A percentile compares a stretch with the other conserved stretches of the same genome.
Conservation (phyloP, 2,888 invertebrate genomes). For the Scrobipalpa atriplicella region DNA sequence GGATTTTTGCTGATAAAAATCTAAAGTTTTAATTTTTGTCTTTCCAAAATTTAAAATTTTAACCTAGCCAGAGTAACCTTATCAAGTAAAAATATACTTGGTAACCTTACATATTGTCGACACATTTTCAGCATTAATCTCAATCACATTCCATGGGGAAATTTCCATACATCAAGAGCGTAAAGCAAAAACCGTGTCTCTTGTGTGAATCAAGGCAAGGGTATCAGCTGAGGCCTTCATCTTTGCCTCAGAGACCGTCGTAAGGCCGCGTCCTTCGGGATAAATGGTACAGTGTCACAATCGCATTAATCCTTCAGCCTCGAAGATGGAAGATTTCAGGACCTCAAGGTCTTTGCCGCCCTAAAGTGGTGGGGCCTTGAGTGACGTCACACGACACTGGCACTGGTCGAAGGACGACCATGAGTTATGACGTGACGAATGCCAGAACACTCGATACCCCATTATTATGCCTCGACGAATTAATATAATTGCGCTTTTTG, state of each 20-base stretch:
- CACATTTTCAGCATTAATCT: background rate
- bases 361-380: slow-evolving; percentile 32
- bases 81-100: too few relatives aligned
- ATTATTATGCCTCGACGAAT: slow-evolving; percentile 7
- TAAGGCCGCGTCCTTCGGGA: slow-evolving; percentile 56
- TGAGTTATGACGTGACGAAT: background rate
- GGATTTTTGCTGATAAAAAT: too few relatives aligned
- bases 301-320: slow-evolving; percentile 45
- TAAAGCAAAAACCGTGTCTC: background rate
- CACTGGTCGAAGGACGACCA: slow-evolving; percentile 43
- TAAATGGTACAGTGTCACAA: slow-evolving; percentile 44
- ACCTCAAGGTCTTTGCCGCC: slow-evolving; percentile 39
- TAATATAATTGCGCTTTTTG: slow-evolving; percentile 1
- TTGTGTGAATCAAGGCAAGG: slow-evolving; percentile 11
- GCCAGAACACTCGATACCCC: background rate
- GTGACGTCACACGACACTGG: slow-evolving; percentile 45
- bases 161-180: background rate
- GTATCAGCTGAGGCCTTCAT: slow-evolving; percentile 38
- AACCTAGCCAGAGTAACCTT: too few relatives aligned
- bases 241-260: slow-evolving; percentile 41
- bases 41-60: too few relatives aligned
- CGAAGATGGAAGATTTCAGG: slow-evolving; percentile 40
- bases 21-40: too few relatives aligned
- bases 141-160: background rate
- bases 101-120: too few relatives aligned